Conservation (phyloP, 53 echinoderm and acorn worm species). For the Apostichopus leukothele region DNA sequence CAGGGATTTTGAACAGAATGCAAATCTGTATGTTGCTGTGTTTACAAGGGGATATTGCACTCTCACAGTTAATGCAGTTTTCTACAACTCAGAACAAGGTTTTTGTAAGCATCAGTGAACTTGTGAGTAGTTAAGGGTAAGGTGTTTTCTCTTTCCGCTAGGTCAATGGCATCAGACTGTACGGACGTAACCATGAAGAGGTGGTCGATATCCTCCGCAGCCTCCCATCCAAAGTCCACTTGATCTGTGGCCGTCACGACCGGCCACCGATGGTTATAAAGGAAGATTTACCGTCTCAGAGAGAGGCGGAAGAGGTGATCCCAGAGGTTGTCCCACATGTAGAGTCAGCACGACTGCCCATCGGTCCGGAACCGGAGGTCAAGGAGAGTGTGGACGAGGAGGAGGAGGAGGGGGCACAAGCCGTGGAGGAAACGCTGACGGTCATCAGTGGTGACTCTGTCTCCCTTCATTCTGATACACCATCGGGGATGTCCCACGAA, state of each 20-base stretch:
- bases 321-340: constrained; percentile 37
- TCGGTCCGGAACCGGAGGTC: constrained; percentile 32
- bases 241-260: constrained; percentile 79
- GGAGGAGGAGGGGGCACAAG: background rate
- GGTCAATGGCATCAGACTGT: constrained; percentile 86
- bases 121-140: too few relatives aligned
- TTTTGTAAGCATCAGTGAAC: too few relatives aligned
- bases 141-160: constrained; percentile 11
- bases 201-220: constrained; percentile 94
- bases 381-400: background rate
- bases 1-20: too few relatives aligned
- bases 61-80: too few relatives aligned
- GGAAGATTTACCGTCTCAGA: constrained; percentile 13
- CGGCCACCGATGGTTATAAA: constrained; percentile 12
- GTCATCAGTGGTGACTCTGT: constrained; percentile 19
- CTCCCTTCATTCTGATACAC: constrained; percentile 41
- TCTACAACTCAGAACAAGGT: too few relatives aligned
- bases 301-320: constrained; percentile 43
- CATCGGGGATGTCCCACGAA: constrained; percentile 58
- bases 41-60: too few relatives aligned
- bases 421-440: background rate
- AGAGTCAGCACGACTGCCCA: constrained; percentile 8
- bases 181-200: constrained; percentile 88
- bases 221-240: constrained; percentile 78
- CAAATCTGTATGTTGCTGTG: too few relatives aligned